Base-by-base conservation (phyloP, 1,140 invertebrate species). In the Amyelois transitella region DNA sequence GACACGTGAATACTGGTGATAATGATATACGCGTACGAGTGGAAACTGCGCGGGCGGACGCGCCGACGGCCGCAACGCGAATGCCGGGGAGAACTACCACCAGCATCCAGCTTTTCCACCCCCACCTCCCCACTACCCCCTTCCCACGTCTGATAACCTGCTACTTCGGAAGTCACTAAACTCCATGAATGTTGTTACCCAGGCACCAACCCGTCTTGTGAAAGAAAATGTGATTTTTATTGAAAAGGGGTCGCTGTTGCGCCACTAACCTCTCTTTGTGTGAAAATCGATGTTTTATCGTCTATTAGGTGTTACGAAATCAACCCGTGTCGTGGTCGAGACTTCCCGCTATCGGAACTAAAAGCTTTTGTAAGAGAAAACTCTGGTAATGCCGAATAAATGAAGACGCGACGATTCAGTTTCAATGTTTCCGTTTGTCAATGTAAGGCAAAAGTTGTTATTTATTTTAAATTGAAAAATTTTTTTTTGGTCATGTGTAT, bases 81-180 rank as follows among this genome's bases (percentile, higher is more conserved):
- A 69, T 84, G 83, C 74, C 81, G 74, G 81, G 81, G 81, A 71
- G 72, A 65, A 72, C 47, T 60, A 69, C 77, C 76, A 73, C 69
- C 75, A 75, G 66, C 67, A 71, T 74, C 76, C 75, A 78, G 75
- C 68, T 72, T 69, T 81, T 55, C 69, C 64, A 57, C 67, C 64
- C 69, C 62, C 57, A 58, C 62, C 56, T 18, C 43, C 52, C 49
- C 64, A 60, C 54, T 50, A 58, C 51, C 28, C 64, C 55, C 51
- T 60, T 69, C 54, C 63, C 68, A 58, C 66, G 75, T 77, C 77
- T 86, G 81, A 86, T 86, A 86, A 86, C 81, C 81, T 86, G 78
- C 80, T 83, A 79, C 83, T 83, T 86, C 77, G 80, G 83, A 85
- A 86, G 83, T 86, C 81, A 81, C 76, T 83, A 85, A 83, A 85